Base-by-base conservation (phyloP, 2,888 invertebrate genomes). In the Scelioninae gen. 1 region DNA sequence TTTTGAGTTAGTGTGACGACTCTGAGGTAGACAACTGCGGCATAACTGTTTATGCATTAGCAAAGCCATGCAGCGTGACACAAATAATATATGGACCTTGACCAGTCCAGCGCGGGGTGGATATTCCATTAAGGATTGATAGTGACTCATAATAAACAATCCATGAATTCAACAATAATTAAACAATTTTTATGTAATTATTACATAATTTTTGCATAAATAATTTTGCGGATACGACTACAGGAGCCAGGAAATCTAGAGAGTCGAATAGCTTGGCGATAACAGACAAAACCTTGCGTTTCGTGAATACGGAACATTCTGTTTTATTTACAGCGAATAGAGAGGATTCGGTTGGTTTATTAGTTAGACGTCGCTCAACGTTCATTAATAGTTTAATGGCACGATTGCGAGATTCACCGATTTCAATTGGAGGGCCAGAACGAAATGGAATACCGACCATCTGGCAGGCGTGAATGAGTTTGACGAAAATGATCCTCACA, bases 11-110 rank as follows among this genome's bases (percentile, higher is more conserved):
- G 9, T 9, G n/a, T n/a, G n/a, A n/a, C n/a, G n/a, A 34, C 34
- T 34, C 34, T 5, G 9, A 34, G 6, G 34, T 40, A 40, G 40
- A 40, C 3, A 11, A 11, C 40, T 4, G 40, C 40, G 11, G 40
- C 40, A 11, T 40, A 40, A 6, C 3, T 4, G 3, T 5, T 11
- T 8, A 40, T 3, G 40, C 40, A n/a, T 43, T n/a, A 3, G 43
- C 43, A n/a, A 43, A 43, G n/a, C n/a, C 43, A 43, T 43, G 43
- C 5, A 43, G 43, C 10, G 43, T n/a, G n/a, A 43, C 43, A 43
- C n/a, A n/a, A n/a, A 43, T 8, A 38, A 4, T 11, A 38, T 38
- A 2, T 10, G 38, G 9, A 11, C 38, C 38, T 11, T 38, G 38
- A 38, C 11, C 9, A 38, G 38, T 38, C 38, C 38, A 38, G 5